Conservation (phyloP, 2,888 invertebrate genomes). For the Drosophila maculinotata region DNA sequence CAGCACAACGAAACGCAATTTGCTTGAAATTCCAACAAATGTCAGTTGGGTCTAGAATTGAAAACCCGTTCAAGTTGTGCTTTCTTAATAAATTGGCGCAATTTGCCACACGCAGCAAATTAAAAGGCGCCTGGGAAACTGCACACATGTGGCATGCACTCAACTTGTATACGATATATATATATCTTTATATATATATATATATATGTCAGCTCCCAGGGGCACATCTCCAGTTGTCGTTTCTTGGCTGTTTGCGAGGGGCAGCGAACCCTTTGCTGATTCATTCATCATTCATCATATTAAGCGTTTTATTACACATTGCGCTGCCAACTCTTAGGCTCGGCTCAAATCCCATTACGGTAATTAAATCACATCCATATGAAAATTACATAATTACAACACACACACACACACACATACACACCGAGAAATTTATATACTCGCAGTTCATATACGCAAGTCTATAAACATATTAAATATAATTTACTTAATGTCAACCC, state of each 20-base stretch:
- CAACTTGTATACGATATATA: not conserved
- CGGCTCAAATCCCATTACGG: conserved; percentile 83
- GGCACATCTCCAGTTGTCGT: conserved; percentile 1
- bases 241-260: too few relatives aligned
- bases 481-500: conserved; percentile 83
- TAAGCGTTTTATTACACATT: conserved; percentile 84
- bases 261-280: conserved; percentile 69
- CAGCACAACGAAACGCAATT: conserved; percentile 76
- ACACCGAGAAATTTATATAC: conserved; percentile 38
- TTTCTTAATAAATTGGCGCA: conserved; percentile 73
- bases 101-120: conserved; percentile 74
- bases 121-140: conserved; percentile 66
- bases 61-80: conserved; percentile 47
- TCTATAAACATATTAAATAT: conserved; percentile 84
- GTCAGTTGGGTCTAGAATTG: conserved; percentile 21
- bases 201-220: conserved; percentile 12
- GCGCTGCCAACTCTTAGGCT: conserved; percentile 51
- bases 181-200: too few relatives aligned
- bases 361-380: conserved; percentile 84
- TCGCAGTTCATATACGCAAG: conserved; percentile 65
- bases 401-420: conserved; percentile 37
- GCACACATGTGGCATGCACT: conserved; percentile 50
- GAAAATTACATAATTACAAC: conserved; percentile 84
- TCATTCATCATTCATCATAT: conserved; percentile 83
- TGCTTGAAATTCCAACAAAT: conserved; percentile 55